Conservation (phyloP, 2,113 vertebrate genomes). For the Alexandromys fortis region DNA sequence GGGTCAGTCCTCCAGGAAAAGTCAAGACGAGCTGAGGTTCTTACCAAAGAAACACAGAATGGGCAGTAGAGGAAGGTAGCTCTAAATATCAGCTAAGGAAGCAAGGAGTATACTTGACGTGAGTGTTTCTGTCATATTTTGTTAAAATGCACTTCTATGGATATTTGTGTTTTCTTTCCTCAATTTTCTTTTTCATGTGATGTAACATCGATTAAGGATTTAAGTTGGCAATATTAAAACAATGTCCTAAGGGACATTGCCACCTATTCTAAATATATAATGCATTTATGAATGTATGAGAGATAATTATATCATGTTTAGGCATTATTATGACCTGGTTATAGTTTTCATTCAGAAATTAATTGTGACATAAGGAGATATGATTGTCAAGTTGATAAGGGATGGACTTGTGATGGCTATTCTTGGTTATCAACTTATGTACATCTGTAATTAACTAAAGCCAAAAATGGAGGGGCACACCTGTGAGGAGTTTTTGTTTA, state of each 20-base stretch:
- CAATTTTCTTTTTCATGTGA: neutral
- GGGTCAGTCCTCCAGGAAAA: neutral
- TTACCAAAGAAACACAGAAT: neutral
- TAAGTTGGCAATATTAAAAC: neutral
- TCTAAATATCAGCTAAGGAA: neutral
- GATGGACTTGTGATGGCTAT: neutral
- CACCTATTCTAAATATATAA: neutral
- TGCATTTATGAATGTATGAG: neutral
- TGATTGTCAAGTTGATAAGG: neutral
- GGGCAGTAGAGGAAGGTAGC: neutral
- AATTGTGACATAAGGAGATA: neutral
- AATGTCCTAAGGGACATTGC: neutral
- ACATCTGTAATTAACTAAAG: neutral
- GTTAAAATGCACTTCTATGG: neutral
- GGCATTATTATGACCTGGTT: neutral
- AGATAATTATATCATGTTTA: neutral
- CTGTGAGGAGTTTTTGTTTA: neutral
- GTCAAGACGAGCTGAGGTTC: neutral
- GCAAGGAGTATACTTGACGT: neutral
- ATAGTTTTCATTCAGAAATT: neutral
- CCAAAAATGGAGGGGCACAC: neutral
- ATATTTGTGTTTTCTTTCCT: neutral
- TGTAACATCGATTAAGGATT: neutral
- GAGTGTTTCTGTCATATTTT: neutral
- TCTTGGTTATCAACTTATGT: neutral